Conservation (phyloP, 2,797 vertebrate species). For the Buceros bicornis region DNA sequence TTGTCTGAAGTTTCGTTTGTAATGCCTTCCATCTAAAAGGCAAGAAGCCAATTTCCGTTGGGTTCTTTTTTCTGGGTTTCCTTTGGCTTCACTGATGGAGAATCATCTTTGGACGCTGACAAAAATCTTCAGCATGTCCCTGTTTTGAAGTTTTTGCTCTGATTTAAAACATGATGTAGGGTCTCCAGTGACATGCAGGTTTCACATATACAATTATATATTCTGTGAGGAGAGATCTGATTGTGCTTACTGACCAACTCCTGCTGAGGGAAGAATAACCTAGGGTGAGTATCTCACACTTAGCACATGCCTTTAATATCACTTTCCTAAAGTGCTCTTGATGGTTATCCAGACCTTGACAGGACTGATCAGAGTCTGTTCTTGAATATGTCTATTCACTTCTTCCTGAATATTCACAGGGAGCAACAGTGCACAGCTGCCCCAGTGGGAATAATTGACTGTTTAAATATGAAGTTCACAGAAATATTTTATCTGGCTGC, state of each 20-base stretch:
- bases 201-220: not conserved
- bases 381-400: slow-evolving; percentile 29
- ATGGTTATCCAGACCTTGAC: not conserved
- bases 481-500: slow-evolving; percentile 52
- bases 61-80: slow-evolving; percentile 15
- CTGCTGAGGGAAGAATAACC: not conserved
- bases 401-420: slow-evolving; percentile 22
- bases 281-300: not conserved
- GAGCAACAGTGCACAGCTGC: slow-evolving; percentile 3
- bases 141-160: slow-evolving; percentile 11
- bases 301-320: not conserved
- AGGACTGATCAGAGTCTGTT: not conserved
- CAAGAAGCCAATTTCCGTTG: not conserved
- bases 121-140: slow-evolving; percentile 1
- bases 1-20: slow-evolving; percentile 52
- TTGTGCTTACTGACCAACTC: not conserved
- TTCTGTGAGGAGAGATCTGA: not conserved
- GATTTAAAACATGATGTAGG: not conserved
- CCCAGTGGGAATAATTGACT: slow-evolving; percentile 3
- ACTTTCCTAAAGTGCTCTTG: not conserved
- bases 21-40: slow-evolving; percentile 19
- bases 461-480: slow-evolving; percentile 8
- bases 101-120: not conserved
- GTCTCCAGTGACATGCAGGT: rapidly evolving
- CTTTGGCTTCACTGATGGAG: not conserved